Evolutionary conservation across 2,113 vertebrate genomes (phyloP), one percentile per base, ranked within the genome.

Genomic region (Charadrius vociferus): DNA sequence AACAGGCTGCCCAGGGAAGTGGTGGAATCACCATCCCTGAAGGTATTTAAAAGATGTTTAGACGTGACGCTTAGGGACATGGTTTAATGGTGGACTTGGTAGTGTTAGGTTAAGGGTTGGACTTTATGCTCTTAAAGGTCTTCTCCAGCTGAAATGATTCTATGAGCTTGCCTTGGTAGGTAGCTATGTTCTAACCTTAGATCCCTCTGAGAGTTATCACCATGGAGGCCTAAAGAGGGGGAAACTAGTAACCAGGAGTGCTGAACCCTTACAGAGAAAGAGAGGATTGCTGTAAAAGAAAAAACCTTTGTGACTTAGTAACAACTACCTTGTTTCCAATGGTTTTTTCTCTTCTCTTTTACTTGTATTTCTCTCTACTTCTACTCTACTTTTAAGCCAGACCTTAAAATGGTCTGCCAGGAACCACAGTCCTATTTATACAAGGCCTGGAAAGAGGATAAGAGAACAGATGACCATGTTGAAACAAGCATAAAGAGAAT

Each of bases 391-490:
- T 62, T 70, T 67, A 85, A 91, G 8, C 12, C 34, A 72, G 43
- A 82, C 39, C 10, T 91, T 66, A n/a, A 74, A 73, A 58, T n/a
- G 8, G 4, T 18, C 37, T 71, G 22, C 55, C 67, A 91, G 50
- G 19, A 74, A 26, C 2, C 1, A 23, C 95, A 70, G 23, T 59
- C 29, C 5, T 78, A 17, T 84, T 94, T 93, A 72, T 81, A 67
- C 15, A 81, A 65, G 66, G 15, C 16, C 65, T 85, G 84, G 62
- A 95, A 81, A 75, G 29, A 81, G 43, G 30, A 65, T 84, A 91
- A 81, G 15, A 55, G 56, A 96, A 89, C 95, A 95, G 95, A 96
- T 87, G 94, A 96, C 89, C 84, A 30, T 93, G 27, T 96, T 97
- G 95, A 96, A 97, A 94, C 39, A 97, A 87, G 87, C 65, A 81